A percentile compares a stretch with the other conserved stretches of the same genome.
Conservation (phyloP, 2,797 vertebrate genomes). For the Liparis tanakae region DNA sequence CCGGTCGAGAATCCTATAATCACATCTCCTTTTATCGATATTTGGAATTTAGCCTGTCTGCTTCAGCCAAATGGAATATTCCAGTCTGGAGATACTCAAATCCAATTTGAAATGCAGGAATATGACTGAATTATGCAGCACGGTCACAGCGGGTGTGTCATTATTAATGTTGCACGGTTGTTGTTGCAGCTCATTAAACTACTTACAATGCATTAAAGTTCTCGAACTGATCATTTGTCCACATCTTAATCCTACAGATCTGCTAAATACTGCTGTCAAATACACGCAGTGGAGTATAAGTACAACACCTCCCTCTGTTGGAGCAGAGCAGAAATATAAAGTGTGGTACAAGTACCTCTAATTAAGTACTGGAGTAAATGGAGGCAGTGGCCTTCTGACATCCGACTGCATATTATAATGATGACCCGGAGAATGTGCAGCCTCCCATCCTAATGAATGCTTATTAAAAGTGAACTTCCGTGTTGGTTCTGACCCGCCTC, state of each 20-base stretch:
- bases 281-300: not conserved
- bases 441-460: not conserved
- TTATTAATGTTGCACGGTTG: not conserved
- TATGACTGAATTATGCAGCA: not conserved
- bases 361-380: not conserved
- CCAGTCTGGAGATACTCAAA: not conserved
- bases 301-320: not conserved
- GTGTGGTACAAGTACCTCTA: not conserved
- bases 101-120: not conserved
- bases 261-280: not conserved
- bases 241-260: too few relatives aligned
- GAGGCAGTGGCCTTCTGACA: not conserved
- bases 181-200: not conserved
- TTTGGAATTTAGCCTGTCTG: not conserved
- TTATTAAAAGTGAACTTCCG: constrained; percentile 3
- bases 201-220: not conserved
- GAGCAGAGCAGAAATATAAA: not conserved
- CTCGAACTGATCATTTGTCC: not conserved
- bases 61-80: not conserved
- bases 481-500: not conserved
- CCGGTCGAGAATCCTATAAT: not conserved
- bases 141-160: not conserved
- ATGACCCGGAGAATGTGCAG: not conserved
- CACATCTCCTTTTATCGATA: not conserved
- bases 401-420: not conserved